These are phyloP conservation scores for Saxicola maurus DNA, from an alignment of 2,797 vertebrate genomes.

Conservation along the genomic window DNA sequence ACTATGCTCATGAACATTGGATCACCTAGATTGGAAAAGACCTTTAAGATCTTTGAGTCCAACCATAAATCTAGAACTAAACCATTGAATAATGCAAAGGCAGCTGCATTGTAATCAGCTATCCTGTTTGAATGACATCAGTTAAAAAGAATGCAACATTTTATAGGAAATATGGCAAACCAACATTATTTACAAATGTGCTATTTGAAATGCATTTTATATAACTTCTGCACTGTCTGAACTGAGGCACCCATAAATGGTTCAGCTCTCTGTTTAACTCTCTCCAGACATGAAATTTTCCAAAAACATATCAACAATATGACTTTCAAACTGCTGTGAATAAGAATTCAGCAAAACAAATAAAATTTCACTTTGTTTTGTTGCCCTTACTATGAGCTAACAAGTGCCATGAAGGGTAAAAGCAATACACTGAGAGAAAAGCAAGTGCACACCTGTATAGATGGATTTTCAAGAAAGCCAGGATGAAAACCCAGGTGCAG, in stretches of 20 bases:
- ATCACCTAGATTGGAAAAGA: neutral
- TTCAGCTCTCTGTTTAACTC: neutral
- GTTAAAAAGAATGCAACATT: neutral
- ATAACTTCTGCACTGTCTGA: neutral
- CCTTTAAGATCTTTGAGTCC: neutral
- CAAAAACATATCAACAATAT: neutral
- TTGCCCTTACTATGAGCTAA: neutral
- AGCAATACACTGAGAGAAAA: neutral
- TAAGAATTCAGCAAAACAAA: neutral
- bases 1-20: accelerated
- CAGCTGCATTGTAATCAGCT: neutral
- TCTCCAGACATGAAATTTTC: neutral
- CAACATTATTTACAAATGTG: neutral
- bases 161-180: neutral
- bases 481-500: neutral
- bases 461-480: neutral
- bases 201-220: neutral
- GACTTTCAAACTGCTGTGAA: neutral
- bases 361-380: neutral
- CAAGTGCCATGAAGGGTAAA: neutral
- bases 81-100: neutral
- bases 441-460: neutral
- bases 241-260: neutral
- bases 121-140: neutral
- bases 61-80: neutral